Base-by-base conservation (phyloP, 2,888 invertebrate genomes). In the Hipparchia semele region DNA sequence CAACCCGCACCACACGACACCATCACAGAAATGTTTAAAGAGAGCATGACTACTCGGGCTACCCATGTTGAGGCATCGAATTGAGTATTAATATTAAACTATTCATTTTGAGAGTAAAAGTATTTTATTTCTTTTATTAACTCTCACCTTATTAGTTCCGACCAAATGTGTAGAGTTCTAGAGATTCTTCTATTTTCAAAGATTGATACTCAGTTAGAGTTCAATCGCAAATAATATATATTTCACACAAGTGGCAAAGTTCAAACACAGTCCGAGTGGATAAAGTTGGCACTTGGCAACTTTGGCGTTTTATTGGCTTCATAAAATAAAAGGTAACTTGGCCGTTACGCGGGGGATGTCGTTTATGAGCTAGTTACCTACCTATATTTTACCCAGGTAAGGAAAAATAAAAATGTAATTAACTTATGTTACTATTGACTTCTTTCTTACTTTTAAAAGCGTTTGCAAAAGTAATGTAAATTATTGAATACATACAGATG, bases 231-330 rank as follows among this genome's bases (percentile, higher is more conserved):
- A 69, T 72, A 76, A 72, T 74, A 77, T 75, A 76, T 78, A 74
- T 74, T 73, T 75, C 73, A 77, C 69, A 73, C 72, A 74, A 66
- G 64, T 73, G 67, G 69, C 70, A 73, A 79, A 78, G 72, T 77
- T 78, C 71, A 70, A 51, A 71, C 61, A 45, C 66, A 68, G 68
- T 75, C 71, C 71, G 46, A 62, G 68, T 71, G 75, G 73, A 79
- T 78, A 78, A 80, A 12, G 6, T n/a, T n/a, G n/a, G 54, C n/a
- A 79, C 77, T 81, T 75, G 76, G 73, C 79, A 78, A 80, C 80
- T 73, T 73, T 70, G 79, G 72, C 79, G 80, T 81, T 87, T 86
- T 86, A 86, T 84, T 80, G 84, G 80, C 82, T 84, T 80, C 85
- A 83, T 86, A 86, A 86, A 86, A 84, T 83, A 84, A 85, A 87